phyloP scores from a whole-genome alignment of 2,888 invertebrate genomes.

The Mythimna lalbum region DNA sequence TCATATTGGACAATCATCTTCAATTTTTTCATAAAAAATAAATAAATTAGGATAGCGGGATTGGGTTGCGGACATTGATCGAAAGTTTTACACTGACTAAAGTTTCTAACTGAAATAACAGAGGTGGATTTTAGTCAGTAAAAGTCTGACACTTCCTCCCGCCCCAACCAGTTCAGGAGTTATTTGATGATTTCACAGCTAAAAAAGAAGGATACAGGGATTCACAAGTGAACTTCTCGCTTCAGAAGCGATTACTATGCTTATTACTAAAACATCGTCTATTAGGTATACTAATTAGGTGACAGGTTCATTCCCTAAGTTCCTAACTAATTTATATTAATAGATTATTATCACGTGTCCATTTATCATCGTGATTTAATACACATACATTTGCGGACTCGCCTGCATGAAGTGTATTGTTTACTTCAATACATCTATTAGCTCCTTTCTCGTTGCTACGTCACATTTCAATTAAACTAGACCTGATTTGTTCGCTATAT shows the following conservation, averaged over 20 bases:
- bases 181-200: too few relatives aligned
- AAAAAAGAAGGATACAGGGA: neutral
- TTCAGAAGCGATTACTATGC: neutral
- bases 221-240: neutral
- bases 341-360: constrained; percentile 28
- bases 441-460: constrained; percentile 34
- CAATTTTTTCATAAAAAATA: too few relatives aligned
- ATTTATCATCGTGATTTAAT: constrained; percentile 34
- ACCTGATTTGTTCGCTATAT: constrained; percentile 46
- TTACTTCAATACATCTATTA: constrained; percentile 38
- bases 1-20: too few relatives aligned
- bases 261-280: neutral
- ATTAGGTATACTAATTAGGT: constrained; percentile 14
- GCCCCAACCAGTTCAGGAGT: too few relatives aligned
- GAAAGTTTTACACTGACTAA: too few relatives aligned
- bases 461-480: constrained; percentile 49
- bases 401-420: constrained; percentile 28
- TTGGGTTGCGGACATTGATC: too few relatives aligned
- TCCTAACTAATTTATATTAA: constrained; percentile 35
- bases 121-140: too few relatives aligned
- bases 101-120: too few relatives aligned
- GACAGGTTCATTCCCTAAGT: constrained; percentile 12
- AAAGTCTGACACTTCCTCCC: too few relatives aligned
- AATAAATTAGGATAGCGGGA: too few relatives aligned
- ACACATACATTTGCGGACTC: constrained; percentile 15